These are phyloP conservation scores for Rhinoptilus africanus DNA, from an alignment of 2,113 vertebrate genomes.

Conservation along the genomic window DNA sequence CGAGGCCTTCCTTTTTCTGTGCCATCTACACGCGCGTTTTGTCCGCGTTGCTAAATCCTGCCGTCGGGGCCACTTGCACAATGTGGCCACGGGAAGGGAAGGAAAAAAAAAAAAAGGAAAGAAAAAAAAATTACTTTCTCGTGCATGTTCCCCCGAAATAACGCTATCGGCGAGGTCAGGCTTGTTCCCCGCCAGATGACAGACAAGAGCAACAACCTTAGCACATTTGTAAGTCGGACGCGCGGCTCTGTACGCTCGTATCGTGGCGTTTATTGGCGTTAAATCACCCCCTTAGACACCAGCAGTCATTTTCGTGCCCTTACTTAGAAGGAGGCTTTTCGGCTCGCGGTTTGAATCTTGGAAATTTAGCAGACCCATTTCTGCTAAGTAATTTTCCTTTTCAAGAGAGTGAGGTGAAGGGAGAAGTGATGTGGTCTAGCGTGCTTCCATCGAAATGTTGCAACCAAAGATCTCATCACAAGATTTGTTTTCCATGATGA, in stretches of 20 bases:
- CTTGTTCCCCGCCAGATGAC: slow-evolving; percentile 37
- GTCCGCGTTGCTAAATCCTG: background rate
- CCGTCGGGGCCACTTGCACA: background rate
- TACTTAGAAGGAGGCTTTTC: background rate
- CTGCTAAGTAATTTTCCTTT: background rate
- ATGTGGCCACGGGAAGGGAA: background rate
- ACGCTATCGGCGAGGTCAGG: background rate
- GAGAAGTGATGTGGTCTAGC: slow-evolving; percentile 17
- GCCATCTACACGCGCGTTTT: background rate
- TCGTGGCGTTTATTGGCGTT: background rate
- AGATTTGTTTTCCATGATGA: slow-evolving; percentile 4
- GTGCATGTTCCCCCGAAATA: background rate
- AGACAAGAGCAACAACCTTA: slow-evolving; percentile 17
- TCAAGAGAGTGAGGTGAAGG: background rate
- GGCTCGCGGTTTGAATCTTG: background rate
- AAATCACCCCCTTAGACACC: background rate
- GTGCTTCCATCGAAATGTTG: slow-evolving; percentile 1
- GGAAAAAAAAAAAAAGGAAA: too few species aligned
- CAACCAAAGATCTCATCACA: slow-evolving; percentile 17
- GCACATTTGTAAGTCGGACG: background rate
- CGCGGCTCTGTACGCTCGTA: background rate
- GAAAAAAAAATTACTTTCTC: background rate
- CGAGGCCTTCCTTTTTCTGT: background rate
- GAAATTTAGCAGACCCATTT: background rate
- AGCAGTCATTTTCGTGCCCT: background rate